phyloP scores from a whole-genome alignment of 2,888 invertebrate species.

The Julus scandinavius region DNA sequence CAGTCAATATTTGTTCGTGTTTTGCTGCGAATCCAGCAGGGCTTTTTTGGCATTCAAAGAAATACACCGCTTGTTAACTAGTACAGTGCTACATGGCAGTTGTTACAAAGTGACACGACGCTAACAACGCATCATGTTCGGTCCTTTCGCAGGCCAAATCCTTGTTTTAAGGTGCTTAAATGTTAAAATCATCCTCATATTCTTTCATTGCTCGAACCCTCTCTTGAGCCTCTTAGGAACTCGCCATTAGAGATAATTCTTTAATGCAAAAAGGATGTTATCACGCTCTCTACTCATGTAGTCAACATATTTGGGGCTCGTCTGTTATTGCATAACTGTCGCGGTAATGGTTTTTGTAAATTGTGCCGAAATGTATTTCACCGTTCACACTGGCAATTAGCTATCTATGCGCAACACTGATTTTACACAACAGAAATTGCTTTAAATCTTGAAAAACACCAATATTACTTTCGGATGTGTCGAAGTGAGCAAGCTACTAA shows the following conservation, averaged over 20 bases:
- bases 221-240: not conserved
- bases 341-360: not conserved
- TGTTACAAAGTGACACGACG: not conserved
- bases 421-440: not conserved
- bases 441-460: not conserved
- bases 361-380: too few relatives aligned
- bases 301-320: not conserved
- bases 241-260: slow-evolving; percentile 21
- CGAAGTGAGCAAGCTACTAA: too few relatives aligned
- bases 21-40: not conserved
- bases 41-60: not conserved
- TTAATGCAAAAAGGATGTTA: slow-evolving; percentile 37
- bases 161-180: not conserved
- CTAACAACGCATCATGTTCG: not conserved
- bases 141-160: not conserved
- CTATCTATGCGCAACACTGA: not conserved
- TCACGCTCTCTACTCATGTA: not conserved
- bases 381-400: not conserved
- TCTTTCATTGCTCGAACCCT: not conserved
- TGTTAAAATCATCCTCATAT: not conserved
- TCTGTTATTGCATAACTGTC: not conserved
- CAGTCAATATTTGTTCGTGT: slow-evolving; percentile 15
- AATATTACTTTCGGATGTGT: too few relatives aligned
- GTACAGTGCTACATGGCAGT: not conserved
- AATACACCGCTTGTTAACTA: not conserved